A percentile compares a stretch with the other conserved stretches of the same genome.
These are phyloP conservation scores for Brachylomia viminalis DNA, from an alignment of 2,888 invertebrate genomes.

Conservation along the genomic window DNA sequence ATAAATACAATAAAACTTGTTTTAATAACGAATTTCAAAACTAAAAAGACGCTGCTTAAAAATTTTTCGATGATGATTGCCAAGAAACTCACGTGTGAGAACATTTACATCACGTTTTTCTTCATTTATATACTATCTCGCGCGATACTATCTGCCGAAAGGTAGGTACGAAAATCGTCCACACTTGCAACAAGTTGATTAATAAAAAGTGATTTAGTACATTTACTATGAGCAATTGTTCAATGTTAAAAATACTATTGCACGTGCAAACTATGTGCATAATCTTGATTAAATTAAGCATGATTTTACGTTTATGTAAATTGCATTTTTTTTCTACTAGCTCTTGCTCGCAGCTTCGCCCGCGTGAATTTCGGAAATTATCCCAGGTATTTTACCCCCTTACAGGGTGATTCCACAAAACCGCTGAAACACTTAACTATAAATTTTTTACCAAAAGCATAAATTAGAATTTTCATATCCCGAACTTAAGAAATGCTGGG, in stretches of 20 bases:
- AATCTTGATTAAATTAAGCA: neutral
- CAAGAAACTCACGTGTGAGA: constrained; percentile 44
- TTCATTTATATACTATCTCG: constrained; percentile 23
- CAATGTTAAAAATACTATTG: constrained; percentile 4
- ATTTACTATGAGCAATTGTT: neutral
- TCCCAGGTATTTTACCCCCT: too few species aligned
- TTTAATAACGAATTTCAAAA: neutral
- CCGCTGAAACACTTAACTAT: too few species aligned
- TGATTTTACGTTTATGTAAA: neutral
- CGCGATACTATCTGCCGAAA: constrained; percentile 9
- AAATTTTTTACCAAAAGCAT: too few species aligned
- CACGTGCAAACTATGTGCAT: neutral
- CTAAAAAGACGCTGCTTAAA: neutral
- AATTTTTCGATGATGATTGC: constrained; percentile 11
- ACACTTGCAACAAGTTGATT: constrained; percentile 32
- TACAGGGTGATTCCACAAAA: too few species aligned
- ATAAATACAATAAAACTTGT: neutral
- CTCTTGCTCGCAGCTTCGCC: too few species aligned
- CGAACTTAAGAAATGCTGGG: too few species aligned
- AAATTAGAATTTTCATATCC: too few species aligned
- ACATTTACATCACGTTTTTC: constrained; percentile 48
- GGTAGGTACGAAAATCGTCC: constrained; percentile 11
- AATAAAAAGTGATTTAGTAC: neutral
- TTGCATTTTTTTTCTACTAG: neutral
- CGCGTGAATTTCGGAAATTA: too few species aligned